Evolutionary conservation across 2,888 invertebrate species (phyloP).

Genomic region (Clunio marinus): DNA sequence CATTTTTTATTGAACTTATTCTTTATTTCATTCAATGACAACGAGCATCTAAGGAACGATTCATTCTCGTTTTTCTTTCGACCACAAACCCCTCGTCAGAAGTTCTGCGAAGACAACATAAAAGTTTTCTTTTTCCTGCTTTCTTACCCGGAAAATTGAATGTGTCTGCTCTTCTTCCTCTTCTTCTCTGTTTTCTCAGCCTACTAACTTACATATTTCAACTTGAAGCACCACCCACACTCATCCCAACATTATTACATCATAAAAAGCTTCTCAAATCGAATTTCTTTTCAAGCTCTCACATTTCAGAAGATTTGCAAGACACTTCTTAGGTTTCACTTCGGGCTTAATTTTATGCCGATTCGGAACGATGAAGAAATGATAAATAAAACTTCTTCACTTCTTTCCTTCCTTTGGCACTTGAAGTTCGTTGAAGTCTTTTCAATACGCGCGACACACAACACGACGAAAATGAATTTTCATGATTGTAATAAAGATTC

Average conservation of each 20-base stretch:
- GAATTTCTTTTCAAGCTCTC: neutral
- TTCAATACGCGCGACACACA: no score
- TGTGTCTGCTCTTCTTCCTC: neutral
- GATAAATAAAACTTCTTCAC: neutral
- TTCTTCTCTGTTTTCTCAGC: no score
- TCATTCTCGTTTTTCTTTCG: neutral
- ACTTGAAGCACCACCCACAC: no score
- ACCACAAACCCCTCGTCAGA: no score
- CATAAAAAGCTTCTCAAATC: neutral
- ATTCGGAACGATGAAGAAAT: neutral
- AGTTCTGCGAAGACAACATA: no score
- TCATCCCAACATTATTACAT: neutral
- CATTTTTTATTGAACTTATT: no score
- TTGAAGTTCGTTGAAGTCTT: no score
- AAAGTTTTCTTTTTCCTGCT: no score
- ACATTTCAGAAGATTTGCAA: neutral
- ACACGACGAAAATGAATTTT: neutral
- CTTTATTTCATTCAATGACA: neutral
- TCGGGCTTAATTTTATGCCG: neutral
- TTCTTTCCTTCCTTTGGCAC: no score
- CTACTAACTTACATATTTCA: no score
- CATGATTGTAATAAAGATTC: neutral
- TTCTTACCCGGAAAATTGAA: no score
- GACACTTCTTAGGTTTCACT: no score
- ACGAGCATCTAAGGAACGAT: neutral